Base-by-base conservation (phyloP, 2,113 vertebrate species). In the Phylloscopus trochilus region DNA sequence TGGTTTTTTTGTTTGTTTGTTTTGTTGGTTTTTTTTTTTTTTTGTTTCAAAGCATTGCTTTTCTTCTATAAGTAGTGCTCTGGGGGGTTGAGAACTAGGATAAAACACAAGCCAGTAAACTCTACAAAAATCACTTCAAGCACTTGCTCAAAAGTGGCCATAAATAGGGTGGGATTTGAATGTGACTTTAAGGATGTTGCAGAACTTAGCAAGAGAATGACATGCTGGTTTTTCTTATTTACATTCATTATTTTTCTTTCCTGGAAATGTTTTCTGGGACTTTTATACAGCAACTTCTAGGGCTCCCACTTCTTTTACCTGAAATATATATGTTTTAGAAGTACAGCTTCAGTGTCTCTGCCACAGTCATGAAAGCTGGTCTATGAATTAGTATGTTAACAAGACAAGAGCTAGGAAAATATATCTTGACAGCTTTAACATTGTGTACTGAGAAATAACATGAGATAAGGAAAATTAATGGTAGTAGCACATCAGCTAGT, bases 381-480 rank as follows among this genome's bases (percentile, higher is more conserved):
- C 89, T 83, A 70, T 79, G 88, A 94, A 95, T 93, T 94, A 92
- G 39, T 63, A 53, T 53, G 47, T 89, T 92, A 89, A 73, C 72
- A 89, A 83, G 68, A 83, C 23, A 81, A 89, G 59, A 86, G 56
- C 47, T 41, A 80, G 33, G 24, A 51, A 95, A 67, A 91, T 85
- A 11, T 41, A 75, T 93, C 89, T 83, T 96, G 88, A 76, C 83
- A 93, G 47, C 30, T 85, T 47, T 84, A 79, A 70, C n/a, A 55
- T 26, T 56, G 16, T 83, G 47, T 58, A 46, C 70, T 93, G 64
- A 84, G 69, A 93, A 95, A 86, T 53, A 91, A 59, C 78, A 33
- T 39, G 35, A 39, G 78, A 95, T 96, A 92, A 95, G 81, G 90
- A 88, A 94, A 96, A 96, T 91, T 89, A 90, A 91, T 79, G 68